Percentiles rank a stretch among this genome's conserved stretches.
These are phyloP conservation scores for Cavia porcellus DNA, from an alignment of 2,113 vertebrate genomes.

Conservation along the genomic window DNA sequence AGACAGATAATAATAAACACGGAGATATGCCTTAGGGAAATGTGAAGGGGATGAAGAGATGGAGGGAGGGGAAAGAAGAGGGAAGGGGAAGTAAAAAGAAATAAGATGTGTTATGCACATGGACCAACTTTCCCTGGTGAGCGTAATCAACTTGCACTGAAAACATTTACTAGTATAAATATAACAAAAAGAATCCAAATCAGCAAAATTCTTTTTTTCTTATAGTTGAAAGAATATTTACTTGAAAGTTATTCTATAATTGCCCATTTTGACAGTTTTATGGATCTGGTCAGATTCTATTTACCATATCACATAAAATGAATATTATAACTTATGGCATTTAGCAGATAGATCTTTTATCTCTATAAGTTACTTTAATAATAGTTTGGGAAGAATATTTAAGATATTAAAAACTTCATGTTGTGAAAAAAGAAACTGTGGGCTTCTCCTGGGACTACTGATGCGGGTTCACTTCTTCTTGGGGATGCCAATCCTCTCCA, in stretches of 20 bases:
- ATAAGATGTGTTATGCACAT: neutral
- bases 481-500: neutral
- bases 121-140: neutral
- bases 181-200: neutral
- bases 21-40: neutral
- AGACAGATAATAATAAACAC: neutral
- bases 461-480: neutral
- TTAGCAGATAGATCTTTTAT: conserved; percentile 13
- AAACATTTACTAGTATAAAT: neutral
- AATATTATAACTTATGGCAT: neutral
- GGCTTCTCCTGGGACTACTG: neutral
- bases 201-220: neutral
- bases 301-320: neutral
- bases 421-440: neutral
- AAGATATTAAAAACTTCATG: neutral
- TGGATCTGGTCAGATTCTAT: neutral
- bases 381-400: neutral
- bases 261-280: neutral
- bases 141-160: neutral
- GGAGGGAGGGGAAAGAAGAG: neutral
- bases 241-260: neutral
- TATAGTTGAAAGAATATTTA: conserved; percentile 9
- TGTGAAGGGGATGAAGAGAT: neutral
- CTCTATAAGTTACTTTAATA: conserved; percentile 45
- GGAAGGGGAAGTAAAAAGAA: neutral